These are phyloP conservation scores for Spatula versicolor DNA, from an alignment of 2,797 vertebrate genomes.

Conservation along the genomic window DNA sequence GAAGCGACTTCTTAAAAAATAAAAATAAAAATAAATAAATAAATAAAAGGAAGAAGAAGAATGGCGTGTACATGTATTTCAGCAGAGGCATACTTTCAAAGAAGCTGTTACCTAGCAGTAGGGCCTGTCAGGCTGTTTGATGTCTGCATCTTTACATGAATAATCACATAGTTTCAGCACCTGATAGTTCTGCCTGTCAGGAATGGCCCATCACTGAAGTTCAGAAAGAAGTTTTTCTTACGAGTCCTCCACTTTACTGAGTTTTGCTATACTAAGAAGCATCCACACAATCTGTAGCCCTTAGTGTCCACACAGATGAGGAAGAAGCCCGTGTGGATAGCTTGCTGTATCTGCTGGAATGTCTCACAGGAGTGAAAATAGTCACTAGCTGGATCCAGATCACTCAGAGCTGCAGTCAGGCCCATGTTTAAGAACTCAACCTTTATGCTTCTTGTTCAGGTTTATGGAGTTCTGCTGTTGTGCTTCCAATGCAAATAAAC, in stretches of 20 bases:
- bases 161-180: neutral
- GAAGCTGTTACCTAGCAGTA: neutral
- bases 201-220: neutral
- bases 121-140: neutral
- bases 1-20: neutral
- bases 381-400: neutral
- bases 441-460: neutral
- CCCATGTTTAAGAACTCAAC: neutral
- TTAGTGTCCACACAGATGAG: neutral
- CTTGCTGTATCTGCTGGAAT: neutral
- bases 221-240: neutral
- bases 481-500: neutral
- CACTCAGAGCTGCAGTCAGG: neutral
- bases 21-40: neutral
- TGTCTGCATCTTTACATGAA: neutral
- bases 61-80: neutral
- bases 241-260: neutral
- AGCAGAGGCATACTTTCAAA: neutral
- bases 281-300: neutral
- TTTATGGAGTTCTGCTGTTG: neutral
- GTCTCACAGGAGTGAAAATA: neutral
- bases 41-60: neutral
- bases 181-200: neutral
- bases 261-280: neutral
- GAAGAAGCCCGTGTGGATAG: neutral